phyloP scores from a whole-genome alignment of 2,113 vertebrate species.

The Capreolus pygargus region DNA sequence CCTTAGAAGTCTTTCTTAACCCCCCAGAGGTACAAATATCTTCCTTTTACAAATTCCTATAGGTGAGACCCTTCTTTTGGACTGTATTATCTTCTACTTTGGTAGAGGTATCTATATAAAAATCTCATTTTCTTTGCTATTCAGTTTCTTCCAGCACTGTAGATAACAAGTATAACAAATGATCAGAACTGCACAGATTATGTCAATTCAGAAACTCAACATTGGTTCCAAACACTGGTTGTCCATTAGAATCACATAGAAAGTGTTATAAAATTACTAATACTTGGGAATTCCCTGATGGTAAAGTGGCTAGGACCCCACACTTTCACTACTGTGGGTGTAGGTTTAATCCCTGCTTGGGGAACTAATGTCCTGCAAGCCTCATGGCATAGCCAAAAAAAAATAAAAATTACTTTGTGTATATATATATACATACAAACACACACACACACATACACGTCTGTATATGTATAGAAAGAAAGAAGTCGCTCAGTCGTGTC shows the following conservation, averaged over 20 bases:
- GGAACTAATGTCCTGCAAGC: neutral
- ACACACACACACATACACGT: rapidly evolving
- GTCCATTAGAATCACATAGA: neutral
- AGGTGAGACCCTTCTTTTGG: neutral
- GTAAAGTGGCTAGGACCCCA: neutral
- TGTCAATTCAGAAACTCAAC: neutral
- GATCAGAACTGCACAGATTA: neutral
- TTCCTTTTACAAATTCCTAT: neutral
- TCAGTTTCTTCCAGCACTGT: neutral
- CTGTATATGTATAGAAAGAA: neutral
- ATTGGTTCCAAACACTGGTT: conserved; percentile 3
- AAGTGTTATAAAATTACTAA: neutral
- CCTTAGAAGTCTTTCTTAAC: neutral
- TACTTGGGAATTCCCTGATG: neutral
- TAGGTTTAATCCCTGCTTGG: neutral
- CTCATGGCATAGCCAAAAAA: neutral
- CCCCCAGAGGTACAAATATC: neutral
- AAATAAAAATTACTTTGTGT: neutral
- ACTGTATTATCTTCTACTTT: neutral
- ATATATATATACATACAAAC: no score
- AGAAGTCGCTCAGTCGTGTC: neutral
- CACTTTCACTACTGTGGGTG: neutral
- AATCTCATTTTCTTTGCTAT: neutral
- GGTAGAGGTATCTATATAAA: neutral
- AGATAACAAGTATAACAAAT: conserved; percentile 1